Conservation (phyloP, 1,140 invertebrate species). For the Leptinotarsa texana region DNA sequence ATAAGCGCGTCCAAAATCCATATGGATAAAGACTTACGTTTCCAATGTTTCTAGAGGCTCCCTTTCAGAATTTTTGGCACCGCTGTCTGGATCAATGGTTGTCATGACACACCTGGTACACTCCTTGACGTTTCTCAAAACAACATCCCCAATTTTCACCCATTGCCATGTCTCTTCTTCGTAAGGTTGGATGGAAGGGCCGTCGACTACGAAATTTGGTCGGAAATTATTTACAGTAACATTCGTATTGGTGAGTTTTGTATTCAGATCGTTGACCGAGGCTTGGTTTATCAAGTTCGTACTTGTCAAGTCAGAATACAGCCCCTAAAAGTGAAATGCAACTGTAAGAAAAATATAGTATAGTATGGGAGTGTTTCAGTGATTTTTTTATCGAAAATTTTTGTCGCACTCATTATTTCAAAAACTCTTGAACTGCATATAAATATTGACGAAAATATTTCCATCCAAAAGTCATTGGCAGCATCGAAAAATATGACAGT, state of each 20-base stretch:
- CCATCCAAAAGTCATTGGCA: no score
- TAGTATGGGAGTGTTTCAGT: no score
- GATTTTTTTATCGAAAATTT: not conserved
- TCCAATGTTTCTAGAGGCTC: conserved; percentile 64
- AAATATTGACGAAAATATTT: no score
- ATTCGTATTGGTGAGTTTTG: conserved; percentile 59
- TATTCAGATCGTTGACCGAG: conserved; percentile 68
- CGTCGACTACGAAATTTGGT: conserved; percentile 70
- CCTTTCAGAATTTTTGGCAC: conserved; percentile 56
- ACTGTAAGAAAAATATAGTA: no score
- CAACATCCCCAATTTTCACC: conserved; percentile 67
- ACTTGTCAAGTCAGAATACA: conserved; percentile 46
- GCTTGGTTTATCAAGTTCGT: conserved; percentile 63
- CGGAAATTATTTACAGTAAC: conserved; percentile 65
- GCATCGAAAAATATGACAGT: no score
- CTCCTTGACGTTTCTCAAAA: conserved; percentile 68
- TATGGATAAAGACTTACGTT: conserved; percentile 47
- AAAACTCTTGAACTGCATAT: no score
- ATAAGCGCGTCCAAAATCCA: no score
- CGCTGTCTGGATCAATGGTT: conserved; percentile 63
- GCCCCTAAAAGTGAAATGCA: conserved; percentile 36
- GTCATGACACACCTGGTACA: conserved; percentile 67
- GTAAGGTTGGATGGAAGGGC: conserved; percentile 58
- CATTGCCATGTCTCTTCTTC: conserved; percentile 73
- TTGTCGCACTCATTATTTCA: not conserved